Evolutionary conservation across 2,797 vertebrate species (phyloP), one percentile per base, ranked within the genome.

Genomic region (Scyliorhinus canicula): DNA sequence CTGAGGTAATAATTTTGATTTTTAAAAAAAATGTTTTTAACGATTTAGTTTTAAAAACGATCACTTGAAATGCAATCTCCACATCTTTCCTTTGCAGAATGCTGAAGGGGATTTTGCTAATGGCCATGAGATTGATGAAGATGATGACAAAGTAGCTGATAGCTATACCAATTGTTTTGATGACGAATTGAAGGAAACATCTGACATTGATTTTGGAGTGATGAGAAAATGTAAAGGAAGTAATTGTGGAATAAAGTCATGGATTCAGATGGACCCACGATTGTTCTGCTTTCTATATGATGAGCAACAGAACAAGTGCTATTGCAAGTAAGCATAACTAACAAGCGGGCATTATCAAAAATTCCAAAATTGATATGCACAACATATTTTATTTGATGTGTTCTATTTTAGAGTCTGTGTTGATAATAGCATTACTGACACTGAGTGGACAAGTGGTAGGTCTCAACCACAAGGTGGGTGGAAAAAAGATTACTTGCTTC

Each of bases 361-460:
- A 35, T 94, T 52, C 31, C 52, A n/a, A n/a, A n/a, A n/a, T 50
- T 74, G 65, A 93, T 40, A 74, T 94, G 67, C 93, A 31, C 19
- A 93, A 74, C 71, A 35, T 55, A 50, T 28, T 12, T 74, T 90
- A 52, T 50, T 74, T 74, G 65, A 69, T 93, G 65, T 94, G 67
- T 52, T 94, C 67, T 94, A 50, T 94, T 94, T 94, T 94, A 94
- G 93, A 94, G 93, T 94, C 67, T 94, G 93, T 71, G 93, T 94
- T 94, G 93, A 94, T 94, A 94, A 94, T 94, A 94, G 93, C 93
- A 94, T 94, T 94, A 94, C 93, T 94, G 93, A 94, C 14, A 94
- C 93, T 35, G 93, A 94, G 67, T 94, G 93, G 93, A 94, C 93
- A 94, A 94, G 93, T 52, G 93, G 93, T 94, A 94, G 93, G 93